Evolutionary conservation across 2,888 invertebrate species (phyloP).

Genomic region (Rapana venosa): DNA sequence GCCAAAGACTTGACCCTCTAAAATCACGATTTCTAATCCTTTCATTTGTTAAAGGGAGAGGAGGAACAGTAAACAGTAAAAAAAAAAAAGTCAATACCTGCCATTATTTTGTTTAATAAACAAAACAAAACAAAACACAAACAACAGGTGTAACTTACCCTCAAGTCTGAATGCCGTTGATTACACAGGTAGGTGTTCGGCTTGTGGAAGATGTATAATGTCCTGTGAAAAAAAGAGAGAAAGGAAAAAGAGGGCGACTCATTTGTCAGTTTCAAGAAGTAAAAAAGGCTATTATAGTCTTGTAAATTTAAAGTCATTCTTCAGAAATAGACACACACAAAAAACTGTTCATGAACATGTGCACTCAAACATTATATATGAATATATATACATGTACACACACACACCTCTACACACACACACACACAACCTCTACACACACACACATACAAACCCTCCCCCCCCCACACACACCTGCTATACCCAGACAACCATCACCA

Average conservation of each 20-base stretch:
- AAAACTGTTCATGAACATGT: too few species aligned
- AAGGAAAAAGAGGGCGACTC: not conserved
- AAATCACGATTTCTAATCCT: too few species aligned
- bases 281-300: too few species aligned
- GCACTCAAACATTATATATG: too few species aligned
- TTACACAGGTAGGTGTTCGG: slow-evolving; percentile 74
- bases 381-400: too few species aligned
- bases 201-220: slow-evolving; percentile 77
- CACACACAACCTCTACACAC: not conserved
- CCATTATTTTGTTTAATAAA: not conserved
- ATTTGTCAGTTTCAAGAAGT: too few species aligned
- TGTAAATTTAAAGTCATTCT: too few species aligned
- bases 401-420: not conserved
- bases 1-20: not conserved
- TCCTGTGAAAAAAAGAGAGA: slow-evolving; percentile 65
- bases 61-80: not conserved
- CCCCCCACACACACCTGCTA: not conserved
- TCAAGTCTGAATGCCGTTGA: slow-evolving; percentile 71
- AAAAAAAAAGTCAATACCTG: not conserved
- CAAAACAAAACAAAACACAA: not conserved
- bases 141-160: slow-evolving; percentile 59
- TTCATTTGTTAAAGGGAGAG: too few species aligned
- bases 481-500: not conserved
- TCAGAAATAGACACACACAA: too few species aligned
- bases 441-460: not conserved